Conservation (phyloP, 2,888 invertebrate genomes). For the Atrina japonica region DNA sequence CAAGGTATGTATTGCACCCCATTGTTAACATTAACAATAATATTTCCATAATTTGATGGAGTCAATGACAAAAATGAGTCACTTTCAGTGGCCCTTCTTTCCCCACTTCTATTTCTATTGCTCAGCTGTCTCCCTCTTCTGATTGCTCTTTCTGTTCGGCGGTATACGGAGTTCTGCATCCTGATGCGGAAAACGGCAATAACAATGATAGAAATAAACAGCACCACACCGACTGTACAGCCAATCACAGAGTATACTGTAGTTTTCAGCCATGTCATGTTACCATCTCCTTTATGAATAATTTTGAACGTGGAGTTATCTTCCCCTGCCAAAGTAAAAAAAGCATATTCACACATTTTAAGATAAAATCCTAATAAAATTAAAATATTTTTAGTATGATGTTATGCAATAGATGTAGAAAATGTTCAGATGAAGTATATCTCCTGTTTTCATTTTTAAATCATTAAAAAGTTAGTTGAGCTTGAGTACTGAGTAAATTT, state of each 20-base stretch:
- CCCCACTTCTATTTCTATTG: neutral
- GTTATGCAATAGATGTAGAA: no score
- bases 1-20: constrained; percentile 73
- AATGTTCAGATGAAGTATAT: no score
- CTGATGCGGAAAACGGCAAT: constrained; percentile 71
- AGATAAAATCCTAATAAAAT: no score
- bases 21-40: constrained; percentile 75
- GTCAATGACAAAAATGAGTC: constrained; percentile 65
- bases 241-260: constrained; percentile 74
- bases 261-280: constrained; percentile 71
- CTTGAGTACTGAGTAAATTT: no score
- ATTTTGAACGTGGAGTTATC: no score
- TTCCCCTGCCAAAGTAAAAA: no score
- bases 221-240: constrained; percentile 71
- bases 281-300: constrained; percentile 41
- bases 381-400: no score
- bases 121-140: constrained; percentile 29
- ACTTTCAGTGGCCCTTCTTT: constrained; percentile 43
- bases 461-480: no score
- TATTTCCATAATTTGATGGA: constrained; percentile 64
- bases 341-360: no score
- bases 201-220: constrained; percentile 71
- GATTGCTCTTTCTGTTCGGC: constrained; percentile 53
- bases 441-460: no score
- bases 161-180: constrained; percentile 68